Base-by-base conservation (phyloP, 2,797 vertebrate species). In the Acanthopagrus latus region DNA sequence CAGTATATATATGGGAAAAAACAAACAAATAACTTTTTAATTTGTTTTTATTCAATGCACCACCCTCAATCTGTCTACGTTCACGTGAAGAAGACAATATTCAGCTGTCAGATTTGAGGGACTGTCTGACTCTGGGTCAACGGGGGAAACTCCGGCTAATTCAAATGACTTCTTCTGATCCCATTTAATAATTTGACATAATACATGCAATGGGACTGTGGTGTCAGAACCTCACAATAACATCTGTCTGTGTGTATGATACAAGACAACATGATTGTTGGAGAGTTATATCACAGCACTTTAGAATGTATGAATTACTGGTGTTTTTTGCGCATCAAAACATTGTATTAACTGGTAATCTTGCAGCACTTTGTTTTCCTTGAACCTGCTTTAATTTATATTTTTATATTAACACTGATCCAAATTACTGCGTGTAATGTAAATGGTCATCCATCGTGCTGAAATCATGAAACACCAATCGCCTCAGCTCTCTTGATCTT, bases 221-320 rank as follows among this genome's bases (percentile, higher is more conserved):
- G 21, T 33, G 66, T 73, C n/a, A 48, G 60, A 41, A 74, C 44
- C 3, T 76, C 12, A 50, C 27, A 70, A 55, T 65, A 80, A 73
- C 27, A 47, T 41, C 23, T 62, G 12, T 7, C 47, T 64, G 23
- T 27, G 38, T 68, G 59, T 58, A 64, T 27, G 29, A 83, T 13
- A 65, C 14, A 73, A 71, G 79, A 87, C 81, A 70, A 71, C 52
- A 62, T 71, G 75, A 78, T 85, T 87, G 82, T 87, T 87, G 64
- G 25, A 71, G 16, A 77, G 46, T 71, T 55, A 57, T 64, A 64
- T 76, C 59, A 64, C 74, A 51, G 82, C 81, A 86, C 78, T 81
- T 77, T 66, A 82, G 55, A 85, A 86, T 90, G 85, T 87, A 56
- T 70, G 60, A 43, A 79, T 71, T 5, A 23, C 27, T 74, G 86